phyloP scores from a whole-genome alignment of 2,888 invertebrate species.

The Microlaimidae sp. region DNA sequence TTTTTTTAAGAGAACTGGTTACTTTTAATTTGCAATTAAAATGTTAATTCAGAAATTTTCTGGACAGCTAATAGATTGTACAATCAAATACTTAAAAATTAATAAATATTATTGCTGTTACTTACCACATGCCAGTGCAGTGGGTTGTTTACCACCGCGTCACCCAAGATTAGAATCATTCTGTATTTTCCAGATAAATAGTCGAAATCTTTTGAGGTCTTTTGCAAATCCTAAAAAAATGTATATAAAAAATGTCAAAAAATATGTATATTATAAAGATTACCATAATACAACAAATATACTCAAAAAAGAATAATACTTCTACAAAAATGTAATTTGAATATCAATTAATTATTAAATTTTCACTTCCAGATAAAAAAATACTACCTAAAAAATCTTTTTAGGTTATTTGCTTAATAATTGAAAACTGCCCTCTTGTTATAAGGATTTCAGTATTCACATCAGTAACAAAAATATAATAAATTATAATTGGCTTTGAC shows the following conservation, averaged over 20 bases:
- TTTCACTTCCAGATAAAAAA: too few species aligned
- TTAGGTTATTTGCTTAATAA: not conserved
- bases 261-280: not conserved
- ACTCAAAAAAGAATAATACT: too few species aligned
- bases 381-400: too few species aligned
- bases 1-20: not conserved
- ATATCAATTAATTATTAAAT: too few species aligned
- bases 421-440: not conserved
- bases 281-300: too few species aligned
- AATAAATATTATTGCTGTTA: not conserved
- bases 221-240: constrained; percentile 50
- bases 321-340: too few species aligned
- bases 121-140: constrained; percentile 61
- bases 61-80: too few species aligned
- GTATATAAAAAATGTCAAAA: not conserved
- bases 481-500: too few species aligned
- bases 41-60: too few species aligned
- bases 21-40: too few species aligned
- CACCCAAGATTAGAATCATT: constrained; percentile 70
- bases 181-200: constrained; percentile 58
- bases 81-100: too few species aligned
- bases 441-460: too few species aligned
- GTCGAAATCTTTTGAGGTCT: constrained; percentile 59
- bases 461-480: not conserved
- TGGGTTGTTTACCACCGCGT: constrained; percentile 71